Base-by-base conservation (phyloP, 1,140 invertebrate species). In the Drosophila sulfurigaster region DNA sequence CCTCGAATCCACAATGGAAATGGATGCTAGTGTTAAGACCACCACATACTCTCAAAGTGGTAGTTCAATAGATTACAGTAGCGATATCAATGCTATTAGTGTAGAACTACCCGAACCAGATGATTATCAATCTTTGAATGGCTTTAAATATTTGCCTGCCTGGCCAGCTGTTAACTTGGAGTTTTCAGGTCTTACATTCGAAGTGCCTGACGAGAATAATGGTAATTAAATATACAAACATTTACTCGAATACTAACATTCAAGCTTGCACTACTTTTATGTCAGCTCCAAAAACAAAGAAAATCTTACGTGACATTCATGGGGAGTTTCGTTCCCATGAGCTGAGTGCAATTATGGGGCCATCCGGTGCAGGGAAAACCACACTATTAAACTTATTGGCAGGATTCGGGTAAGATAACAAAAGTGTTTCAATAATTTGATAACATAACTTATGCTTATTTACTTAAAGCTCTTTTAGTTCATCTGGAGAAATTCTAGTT, bases 331-430 rank as follows among this genome's bases (percentile, higher is more conserved):
- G 93, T 48, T 94, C 94, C 15, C 94, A 94, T 54, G 94, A 95
- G 93, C 74, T 97, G 11, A 95, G 95, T 1, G 96, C 95, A 25
- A 96, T 97, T 48, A 95, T 97, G 95, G 96, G 96, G 1, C 96
- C 96, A 3, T 98, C 97, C 0, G 98, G 98, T 4, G 96, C 97
- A 1, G 98, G 98, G 13, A 99, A 99, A 93, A 97, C 96, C 30
- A 98, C 97, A 0, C 93, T 98, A 3, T 93, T 98, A 3, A 97
- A 98, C 83, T 94, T 97, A 69, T 93, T 98, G 10, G 96, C 97
- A 6, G 97, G 97, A 75, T 98, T 97, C 92, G 97, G 95, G 97
- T 97, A 94, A 72, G 70, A 11, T 3, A 15, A 5, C 3, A 4
- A 16, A 41, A 1, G 6, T 15, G 10, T 5, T 35, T 16, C 32